A percentile compares a stretch with the other conserved stretches of the same genome.
These are phyloP conservation scores for Cephus nigrinus DNA, from an alignment of 2,888 invertebrate species.

Conservation along the genomic window DNA sequence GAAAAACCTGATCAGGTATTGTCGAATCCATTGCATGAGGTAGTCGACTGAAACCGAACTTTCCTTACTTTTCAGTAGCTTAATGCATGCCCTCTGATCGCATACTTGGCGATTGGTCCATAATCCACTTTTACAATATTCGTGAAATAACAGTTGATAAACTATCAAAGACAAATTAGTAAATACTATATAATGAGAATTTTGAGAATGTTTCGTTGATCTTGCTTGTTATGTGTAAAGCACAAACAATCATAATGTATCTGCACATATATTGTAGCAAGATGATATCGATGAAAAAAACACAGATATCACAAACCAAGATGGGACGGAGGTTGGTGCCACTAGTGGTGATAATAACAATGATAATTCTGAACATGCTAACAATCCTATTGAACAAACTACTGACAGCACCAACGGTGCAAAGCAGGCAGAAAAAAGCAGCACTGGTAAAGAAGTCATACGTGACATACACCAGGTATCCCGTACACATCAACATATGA, in stretches of 20 bases:
- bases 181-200: constrained; percentile 8
- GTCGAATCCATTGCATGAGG: constrained; percentile 24
- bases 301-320: constrained; percentile 34
- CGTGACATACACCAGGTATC: constrained; percentile 42
- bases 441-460: constrained; percentile 31
- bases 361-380: neutral
- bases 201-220: neutral
- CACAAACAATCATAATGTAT: constrained; percentile 17
- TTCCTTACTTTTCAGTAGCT: constrained; percentile 32
- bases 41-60: constrained; percentile 30
- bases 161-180: constrained; percentile 9
- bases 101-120: neutral
- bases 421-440: neutral
- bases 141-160: constrained; percentile 12
- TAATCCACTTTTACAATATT: neutral
- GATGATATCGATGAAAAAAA: constrained; percentile 39
- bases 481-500: constrained; percentile 17
- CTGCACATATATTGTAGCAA: constrained; percentile 50
- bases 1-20: constrained; percentile 34
- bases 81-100: constrained; percentile 38
- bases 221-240: constrained; percentile 27
- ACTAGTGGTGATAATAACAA: neutral
- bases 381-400: neutral
- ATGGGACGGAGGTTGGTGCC: constrained; percentile 20
- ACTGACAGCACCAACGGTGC: neutral